Evolutionary conservation across 2,888 invertebrate species (phyloP), one percentile per base, ranked within the genome.

Genomic region (Drosophila fulvimacula): DNA sequence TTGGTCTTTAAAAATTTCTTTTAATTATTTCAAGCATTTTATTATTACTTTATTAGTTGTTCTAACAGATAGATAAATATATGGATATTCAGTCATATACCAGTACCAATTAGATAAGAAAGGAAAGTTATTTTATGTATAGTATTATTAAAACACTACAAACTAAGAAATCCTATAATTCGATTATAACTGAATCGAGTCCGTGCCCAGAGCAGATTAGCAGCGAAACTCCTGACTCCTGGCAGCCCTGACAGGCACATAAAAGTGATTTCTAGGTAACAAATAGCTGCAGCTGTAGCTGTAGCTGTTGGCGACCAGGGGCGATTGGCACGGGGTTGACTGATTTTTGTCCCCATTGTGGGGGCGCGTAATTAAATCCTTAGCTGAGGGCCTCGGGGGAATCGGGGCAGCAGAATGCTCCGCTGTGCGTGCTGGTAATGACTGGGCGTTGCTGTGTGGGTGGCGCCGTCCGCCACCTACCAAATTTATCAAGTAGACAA

Each of bases 291-390:
- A 30, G 11, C 48, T 17, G 46, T 52, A 13, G 13, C 17, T n/a
- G 48, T 30, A 30, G 11, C 48, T 17, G 46, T 27, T 27, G n/a
- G 53, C 44, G 2, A 13, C 24, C 13, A 24, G n/a, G n/a, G 11
- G 34, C 7, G 17, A 3, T 17, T 48, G 30, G 48, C 2, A 32
- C 13, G 17, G 7, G 59, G 59, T 51, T 73, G 73, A 73, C 65
- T 73, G 76, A 77, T 77, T 77, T 69, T 74, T 74, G 71, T 79
- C 70, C 59, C 64, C 55, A 48, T 75, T 62, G 70, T 68, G 69
- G 53, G 62, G 44, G 55, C 48, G 78, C 77, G 71, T 79, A 77
- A 77, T 77, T 79, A 79, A 77, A 77, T 77, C 79, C 71, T 70
- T 52, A 39, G 41, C 24, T n/a, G 24, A 3, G 30, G 46, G 53